Evolutionary conservation across 2,797 vertebrate species (phyloP).

Genomic region (Sebastes umbrosus): DNA sequence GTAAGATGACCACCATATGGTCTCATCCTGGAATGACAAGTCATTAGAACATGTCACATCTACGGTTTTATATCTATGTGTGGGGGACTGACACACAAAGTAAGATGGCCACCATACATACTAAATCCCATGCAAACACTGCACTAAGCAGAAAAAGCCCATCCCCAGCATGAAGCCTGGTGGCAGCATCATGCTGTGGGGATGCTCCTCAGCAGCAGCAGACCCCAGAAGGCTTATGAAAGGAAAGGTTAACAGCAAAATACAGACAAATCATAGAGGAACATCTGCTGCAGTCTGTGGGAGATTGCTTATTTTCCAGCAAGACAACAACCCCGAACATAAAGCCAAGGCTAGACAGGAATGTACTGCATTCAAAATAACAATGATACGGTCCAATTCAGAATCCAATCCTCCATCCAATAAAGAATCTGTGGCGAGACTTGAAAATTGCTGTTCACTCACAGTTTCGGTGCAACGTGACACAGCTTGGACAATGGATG

Average conservation of each 20-base stretch:
- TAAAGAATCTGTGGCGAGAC: background rate
- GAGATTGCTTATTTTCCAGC: background rate
- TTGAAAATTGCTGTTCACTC: background rate
- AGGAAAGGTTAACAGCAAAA: slow-evolving; percentile 1
- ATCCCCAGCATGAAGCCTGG: background rate
- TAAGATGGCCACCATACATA: background rate
- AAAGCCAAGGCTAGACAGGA: background rate
- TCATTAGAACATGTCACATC: too few relatives aligned
- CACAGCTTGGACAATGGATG: background rate
- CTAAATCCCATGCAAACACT: background rate
- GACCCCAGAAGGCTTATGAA: background rate
- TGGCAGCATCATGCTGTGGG: background rate
- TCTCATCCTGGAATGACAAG: too few relatives aligned
- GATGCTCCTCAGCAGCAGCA: background rate
- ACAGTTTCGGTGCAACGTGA: background rate
- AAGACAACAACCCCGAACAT: background rate
- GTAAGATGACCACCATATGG: too few relatives aligned
- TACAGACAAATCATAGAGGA: background rate
- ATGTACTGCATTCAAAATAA: slow-evolving; percentile 3
- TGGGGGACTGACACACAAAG: background rate
- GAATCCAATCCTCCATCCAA: slow-evolving; percentile 4
- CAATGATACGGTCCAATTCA: background rate
- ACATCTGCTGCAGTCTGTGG: background rate
- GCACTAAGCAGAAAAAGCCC: background rate
- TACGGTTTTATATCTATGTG: too few relatives aligned